phyloP scores from a whole-genome alignment of 2,797 vertebrate genomes.

The Melanotaenia trifasciata region DNA sequence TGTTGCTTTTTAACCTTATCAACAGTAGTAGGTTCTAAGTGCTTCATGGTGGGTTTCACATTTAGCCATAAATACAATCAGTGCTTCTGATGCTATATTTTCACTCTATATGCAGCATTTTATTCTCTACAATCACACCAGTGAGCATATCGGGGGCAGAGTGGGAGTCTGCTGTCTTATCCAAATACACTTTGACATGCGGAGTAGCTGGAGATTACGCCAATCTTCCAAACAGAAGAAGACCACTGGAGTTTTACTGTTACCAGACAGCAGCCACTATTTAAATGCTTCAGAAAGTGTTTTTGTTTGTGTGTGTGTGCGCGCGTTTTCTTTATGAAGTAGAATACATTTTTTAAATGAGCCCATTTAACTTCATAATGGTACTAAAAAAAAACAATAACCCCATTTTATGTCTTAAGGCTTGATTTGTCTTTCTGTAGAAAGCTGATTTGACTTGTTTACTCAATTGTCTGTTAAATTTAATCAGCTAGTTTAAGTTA shows the following conservation, averaged over 20 bases:
- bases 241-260: neutral
- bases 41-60: neutral
- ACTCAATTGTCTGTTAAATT: neutral
- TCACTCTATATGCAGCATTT: neutral
- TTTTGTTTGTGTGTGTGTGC: neutral
- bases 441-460: neutral
- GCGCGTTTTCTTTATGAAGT: constrained; percentile 11
- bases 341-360: neutral
- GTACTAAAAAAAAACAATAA: neutral
- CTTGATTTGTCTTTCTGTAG: neutral
- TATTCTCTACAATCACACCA: neutral
- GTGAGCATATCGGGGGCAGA: neutral
- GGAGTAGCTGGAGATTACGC: neutral
- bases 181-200: neutral
- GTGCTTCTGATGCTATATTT: neutral
- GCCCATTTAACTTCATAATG: constrained; percentile 5
- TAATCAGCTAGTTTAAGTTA: neutral
- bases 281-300: neutral
- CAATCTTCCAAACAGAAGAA: neutral
- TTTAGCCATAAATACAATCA: neutral
- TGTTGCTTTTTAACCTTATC: neutral
- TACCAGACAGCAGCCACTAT: neutral
- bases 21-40: neutral
- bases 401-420: rapidly evolving
- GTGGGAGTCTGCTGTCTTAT: neutral